These are phyloP conservation scores for Botrylloides violaceus DNA, from an alignment of 23 tunicate species.

Conservation along the genomic window DNA sequence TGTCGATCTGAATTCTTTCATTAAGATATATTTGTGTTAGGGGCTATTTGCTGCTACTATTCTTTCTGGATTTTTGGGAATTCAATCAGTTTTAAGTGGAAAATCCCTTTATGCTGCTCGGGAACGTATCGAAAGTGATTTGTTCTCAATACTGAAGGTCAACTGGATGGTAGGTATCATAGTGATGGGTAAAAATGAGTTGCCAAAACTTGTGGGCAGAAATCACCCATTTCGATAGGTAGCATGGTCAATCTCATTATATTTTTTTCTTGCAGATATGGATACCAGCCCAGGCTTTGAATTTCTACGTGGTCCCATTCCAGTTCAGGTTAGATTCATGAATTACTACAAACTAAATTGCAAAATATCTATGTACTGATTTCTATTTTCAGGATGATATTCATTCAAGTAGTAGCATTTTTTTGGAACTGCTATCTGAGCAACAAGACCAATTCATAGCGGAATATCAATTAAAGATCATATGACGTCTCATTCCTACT, in stretches of 20 bases:
- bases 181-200: too few relatives aligned
- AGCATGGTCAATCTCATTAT: too few relatives aligned
- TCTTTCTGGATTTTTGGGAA: not conserved
- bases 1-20: not conserved
- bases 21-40: not conserved
- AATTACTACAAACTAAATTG: too few relatives aligned
- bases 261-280: not conserved
- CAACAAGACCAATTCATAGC: not conserved
- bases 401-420: not conserved
- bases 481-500: too few relatives aligned
- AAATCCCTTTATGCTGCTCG: not conserved
- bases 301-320: not conserved
- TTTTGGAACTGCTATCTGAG: slow-evolving; percentile 1
- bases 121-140: not conserved
- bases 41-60: not conserved
- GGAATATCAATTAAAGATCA: too few relatives aligned
- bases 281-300: slow-evolving; percentile 1
- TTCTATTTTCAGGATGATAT: not conserved
- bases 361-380: not conserved
- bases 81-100: not conserved
- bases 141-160: not conserved
- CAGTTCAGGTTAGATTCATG: not conserved
- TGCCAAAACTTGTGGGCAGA: not conserved
- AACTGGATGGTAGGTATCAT: not conserved
- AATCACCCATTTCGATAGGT: too few relatives aligned